Evolutionary conservation across 2,888 invertebrate species (phyloP), one percentile per base, ranked within the genome.

Genomic region (Mantis religiosa): DNA sequence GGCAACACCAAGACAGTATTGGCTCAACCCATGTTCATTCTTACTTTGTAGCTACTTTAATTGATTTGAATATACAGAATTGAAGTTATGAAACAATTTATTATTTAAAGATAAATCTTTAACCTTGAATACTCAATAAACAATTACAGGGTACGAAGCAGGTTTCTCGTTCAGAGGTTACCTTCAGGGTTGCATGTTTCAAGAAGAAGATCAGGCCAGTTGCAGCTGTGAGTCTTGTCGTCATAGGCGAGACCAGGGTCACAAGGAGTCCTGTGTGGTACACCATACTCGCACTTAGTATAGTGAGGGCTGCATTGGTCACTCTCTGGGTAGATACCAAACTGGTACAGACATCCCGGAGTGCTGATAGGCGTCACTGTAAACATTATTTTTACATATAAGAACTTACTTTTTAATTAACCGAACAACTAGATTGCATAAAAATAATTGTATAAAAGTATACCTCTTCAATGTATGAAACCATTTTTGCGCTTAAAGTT

Each of bases 201-300:
- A 90, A 97, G 94, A 83, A 98, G 94, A 89, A 97, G 96, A 94
- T 98, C 98, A 12, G 98, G 98, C 98, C 98, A 98, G 93, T 98
- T 98, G 95, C 98, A 98, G 87, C 96, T 96, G 92, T 98, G 98
- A 89, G 95, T 97, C 91, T 97, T 96, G 87, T 97, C 96, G 91
- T 98, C 98, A 93, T 98, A 98, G 27, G 96, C 98, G 89, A 98
- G 94, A 2, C 98, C 98, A 0, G 97, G 96, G 88, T 97, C 97
- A 93, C 98, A 98, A 20, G 97, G 96, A 91, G 96, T 95, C 90
- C 97, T 96, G 91, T 96, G 95, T 0, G 98, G 97, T 89, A 97
- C 95, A 0, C 98, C 98, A 92, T 96, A 96, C 3, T 96, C 96
- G 92, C 98, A 98, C 93, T 97, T 98, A 89, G 97, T 94, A 94